A percentile compares a stretch with the other conserved stretches of the same genome.
Conservation (phyloP, 2,888 invertebrate genomes). For the Eupeodes luniger region DNA sequence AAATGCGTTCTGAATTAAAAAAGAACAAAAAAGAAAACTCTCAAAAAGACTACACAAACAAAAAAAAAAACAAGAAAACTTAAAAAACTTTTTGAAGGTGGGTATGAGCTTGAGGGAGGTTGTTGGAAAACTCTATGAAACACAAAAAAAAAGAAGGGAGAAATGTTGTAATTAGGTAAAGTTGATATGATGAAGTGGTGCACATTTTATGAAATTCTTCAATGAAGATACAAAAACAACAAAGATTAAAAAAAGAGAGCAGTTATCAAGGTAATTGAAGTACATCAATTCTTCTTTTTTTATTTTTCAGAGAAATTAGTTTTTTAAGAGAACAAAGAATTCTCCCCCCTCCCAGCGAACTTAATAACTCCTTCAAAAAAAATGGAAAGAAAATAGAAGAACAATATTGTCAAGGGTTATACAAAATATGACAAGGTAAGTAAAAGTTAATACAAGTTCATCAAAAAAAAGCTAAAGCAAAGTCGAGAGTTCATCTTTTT, state of each 20-base stretch:
- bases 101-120: neutral
- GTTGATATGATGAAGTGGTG: constrained; percentile 55
- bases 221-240: constrained; percentile 4
- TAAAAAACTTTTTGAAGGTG: constrained; percentile 37
- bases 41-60: constrained; percentile 7
- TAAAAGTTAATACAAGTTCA: neutral
- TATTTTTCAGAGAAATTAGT: constrained; percentile 12
- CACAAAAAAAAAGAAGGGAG: neutral
- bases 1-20: constrained; percentile 68
- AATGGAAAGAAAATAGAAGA: neutral
- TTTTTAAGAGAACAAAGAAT: constrained; percentile 18
- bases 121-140: neutral
- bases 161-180: constrained; percentile 66
- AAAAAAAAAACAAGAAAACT: constrained; percentile 12
- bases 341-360: too few species aligned
- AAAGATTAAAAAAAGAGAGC: constrained; percentile 4
- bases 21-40: neutral
- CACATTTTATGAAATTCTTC: constrained; percentile 44
- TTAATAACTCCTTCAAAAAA: neutral
- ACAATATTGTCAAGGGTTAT: neutral
- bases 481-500: neutral
- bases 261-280: constrained; percentile 55
- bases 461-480: neutral
- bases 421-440: neutral
- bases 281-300: constrained; percentile 34